These are phyloP conservation scores for Sorex araneus DNA, from an alignment of 2,113 vertebrate genomes.

Conservation along the genomic window DNA sequence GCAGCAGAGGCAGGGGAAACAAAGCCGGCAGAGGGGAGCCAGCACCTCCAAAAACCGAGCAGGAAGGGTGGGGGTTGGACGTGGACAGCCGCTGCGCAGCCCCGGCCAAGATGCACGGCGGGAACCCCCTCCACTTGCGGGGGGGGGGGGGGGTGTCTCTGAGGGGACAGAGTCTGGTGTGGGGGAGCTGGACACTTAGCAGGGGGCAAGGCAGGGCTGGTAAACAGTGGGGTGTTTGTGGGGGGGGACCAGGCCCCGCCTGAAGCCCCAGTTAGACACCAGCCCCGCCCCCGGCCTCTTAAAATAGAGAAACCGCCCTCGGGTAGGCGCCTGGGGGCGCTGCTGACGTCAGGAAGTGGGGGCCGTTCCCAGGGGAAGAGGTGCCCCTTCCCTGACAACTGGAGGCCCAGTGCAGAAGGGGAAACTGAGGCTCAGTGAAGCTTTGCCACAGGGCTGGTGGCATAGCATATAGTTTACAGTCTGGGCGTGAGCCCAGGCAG, in stretches of 20 bases:
- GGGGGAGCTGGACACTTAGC: neutral
- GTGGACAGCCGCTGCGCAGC: neutral
- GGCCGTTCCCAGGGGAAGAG: neutral
- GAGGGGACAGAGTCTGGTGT: neutral
- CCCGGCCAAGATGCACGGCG: too few species aligned
- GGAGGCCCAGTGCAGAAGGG: neutral
- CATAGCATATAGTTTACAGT: neutral
- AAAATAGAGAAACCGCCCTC: slow-evolving; percentile 82
- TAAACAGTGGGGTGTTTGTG: slow-evolving; percentile 28
- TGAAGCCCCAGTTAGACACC: slow-evolving; percentile 69
- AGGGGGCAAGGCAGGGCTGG: neutral
- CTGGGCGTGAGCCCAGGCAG: neutral
- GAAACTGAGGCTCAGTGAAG: slow-evolving; percentile 62
- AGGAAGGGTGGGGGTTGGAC: neutral
- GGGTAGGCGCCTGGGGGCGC: slow-evolving; percentile 75
- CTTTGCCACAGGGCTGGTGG: neutral
- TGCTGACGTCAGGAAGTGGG: slow-evolving; percentile 47
- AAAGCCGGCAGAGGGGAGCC: slow-evolving; percentile 19
- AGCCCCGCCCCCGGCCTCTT: slow-evolving; percentile 78
- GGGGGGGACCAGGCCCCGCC: slow-evolving; percentile 49
- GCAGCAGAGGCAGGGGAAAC: neutral
- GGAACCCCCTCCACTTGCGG: too few species aligned
- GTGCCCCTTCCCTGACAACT: neutral
- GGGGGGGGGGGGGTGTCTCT: neutral
- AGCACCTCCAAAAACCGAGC: neutral